Evolutionary conservation across 2,797 vertebrate species (phyloP).

Genomic region (Leptoclinus maculatus): DNA sequence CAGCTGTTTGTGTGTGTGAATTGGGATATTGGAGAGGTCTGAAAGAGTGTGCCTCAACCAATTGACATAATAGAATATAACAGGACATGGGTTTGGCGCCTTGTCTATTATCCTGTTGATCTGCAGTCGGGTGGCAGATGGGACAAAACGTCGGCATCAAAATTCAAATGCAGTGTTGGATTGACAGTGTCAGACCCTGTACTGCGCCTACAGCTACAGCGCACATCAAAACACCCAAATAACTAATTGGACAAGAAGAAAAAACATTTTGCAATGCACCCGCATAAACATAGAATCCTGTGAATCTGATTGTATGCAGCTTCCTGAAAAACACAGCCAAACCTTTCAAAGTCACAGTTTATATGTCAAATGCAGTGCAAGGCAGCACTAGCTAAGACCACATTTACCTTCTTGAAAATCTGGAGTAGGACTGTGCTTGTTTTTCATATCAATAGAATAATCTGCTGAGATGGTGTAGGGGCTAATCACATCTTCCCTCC

Average conservation of each 20-base stretch:
- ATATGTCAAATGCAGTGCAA: constrained; percentile 43
- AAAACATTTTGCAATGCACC: constrained; percentile 19
- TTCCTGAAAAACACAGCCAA: constrained; percentile 36
- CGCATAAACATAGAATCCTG: constrained; percentile 10
- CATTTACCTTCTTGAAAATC: constrained; percentile 15
- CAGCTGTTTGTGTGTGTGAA: background rate
- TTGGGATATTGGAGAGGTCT: background rate
- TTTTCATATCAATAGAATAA: constrained; percentile 58
- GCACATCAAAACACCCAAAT: constrained; percentile 22
- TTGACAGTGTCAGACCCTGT: constrained; percentile 15
- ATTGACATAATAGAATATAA: background rate
- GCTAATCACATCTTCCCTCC: constrained; percentile 63
- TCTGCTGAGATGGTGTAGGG: constrained; percentile 34
- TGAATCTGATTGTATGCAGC: constrained; percentile 25
- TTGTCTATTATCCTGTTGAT: constrained; percentile 1
- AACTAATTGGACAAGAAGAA: constrained; percentile 5
- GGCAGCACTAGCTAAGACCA: constrained; percentile 5
- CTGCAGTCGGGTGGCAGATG: constrained; percentile 10
- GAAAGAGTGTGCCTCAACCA: background rate
- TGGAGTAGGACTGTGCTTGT: constrained; percentile 30
- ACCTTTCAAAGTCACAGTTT: constrained; percentile 41
- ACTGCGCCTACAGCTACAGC: background rate
- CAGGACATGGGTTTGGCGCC: background rate
- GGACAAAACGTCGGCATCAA: constrained; percentile 25
- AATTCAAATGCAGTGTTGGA: constrained; percentile 33